Conservation (phyloP, 2,888 invertebrate genomes). For the Diarsia brunnea region DNA sequence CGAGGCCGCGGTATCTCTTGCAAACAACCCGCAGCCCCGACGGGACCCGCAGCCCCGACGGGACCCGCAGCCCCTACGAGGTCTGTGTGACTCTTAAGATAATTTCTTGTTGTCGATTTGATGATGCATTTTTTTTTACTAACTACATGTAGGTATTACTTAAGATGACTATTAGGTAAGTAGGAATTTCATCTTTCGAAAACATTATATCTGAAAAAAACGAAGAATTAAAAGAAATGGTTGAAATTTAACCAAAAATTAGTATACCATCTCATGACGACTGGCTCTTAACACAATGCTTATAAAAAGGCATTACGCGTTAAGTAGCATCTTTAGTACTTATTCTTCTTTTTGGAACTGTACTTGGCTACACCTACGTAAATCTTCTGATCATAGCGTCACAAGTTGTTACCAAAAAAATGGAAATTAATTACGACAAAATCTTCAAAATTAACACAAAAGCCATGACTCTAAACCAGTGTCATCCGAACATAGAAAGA, state of each 20-base stretch:
- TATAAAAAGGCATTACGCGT: constrained; percentile 5
- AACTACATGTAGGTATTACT: too few relatives aligned
- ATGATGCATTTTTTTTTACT: too few relatives aligned
- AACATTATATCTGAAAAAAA: background rate
- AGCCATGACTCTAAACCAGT: constrained; percentile 57
- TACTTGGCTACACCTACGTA: background rate
- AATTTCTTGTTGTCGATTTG: too few relatives aligned
- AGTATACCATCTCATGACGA: background rate
- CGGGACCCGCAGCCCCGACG: too few relatives aligned
- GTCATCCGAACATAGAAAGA: constrained; percentile 57
- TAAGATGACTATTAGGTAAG: too few relatives aligned
- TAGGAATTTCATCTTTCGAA: background rate
- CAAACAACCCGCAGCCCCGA: too few relatives aligned
- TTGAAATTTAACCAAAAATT: background rate
- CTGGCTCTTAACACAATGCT: constrained; percentile 38
- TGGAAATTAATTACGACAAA: constrained; percentile 65
- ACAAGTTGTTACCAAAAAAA: constrained; percentile 6
- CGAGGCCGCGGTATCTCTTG: too few relatives aligned
- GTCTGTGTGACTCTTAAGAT: too few relatives aligned
- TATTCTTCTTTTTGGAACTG: background rate
- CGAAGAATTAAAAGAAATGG: too few relatives aligned
- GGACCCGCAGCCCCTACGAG: too few relatives aligned
- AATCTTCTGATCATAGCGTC: background rate
- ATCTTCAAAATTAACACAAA: constrained; percentile 51
- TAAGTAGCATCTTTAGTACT: background rate